phyloP scores from a whole-genome alignment of 2,888 invertebrate species.

The Drosophila macrothrix region DNA sequence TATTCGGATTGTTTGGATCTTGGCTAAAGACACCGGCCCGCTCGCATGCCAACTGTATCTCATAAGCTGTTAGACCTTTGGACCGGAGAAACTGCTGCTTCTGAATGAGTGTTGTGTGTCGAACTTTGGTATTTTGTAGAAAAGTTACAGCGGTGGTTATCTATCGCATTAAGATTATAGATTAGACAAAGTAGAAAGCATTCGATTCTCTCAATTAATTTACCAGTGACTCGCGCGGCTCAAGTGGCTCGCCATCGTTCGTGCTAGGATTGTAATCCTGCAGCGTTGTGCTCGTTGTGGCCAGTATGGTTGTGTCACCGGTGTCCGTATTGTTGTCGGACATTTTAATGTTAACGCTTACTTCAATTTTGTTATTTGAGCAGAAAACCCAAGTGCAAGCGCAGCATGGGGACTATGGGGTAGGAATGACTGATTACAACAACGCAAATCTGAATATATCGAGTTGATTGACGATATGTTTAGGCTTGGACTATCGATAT shows the following conservation, averaged over 20 bases:
- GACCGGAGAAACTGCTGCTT: constrained; percentile 92
- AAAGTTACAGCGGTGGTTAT: constrained; percentile 94
- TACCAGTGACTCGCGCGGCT: constrained; percentile 84
- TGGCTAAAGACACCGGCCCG: constrained; percentile 86
- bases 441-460: constrained; percentile 14
- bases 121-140: constrained; percentile 93
- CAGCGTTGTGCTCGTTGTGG: constrained; percentile 57
- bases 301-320: constrained; percentile 79
- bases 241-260: constrained; percentile 24
- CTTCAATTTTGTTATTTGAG: constrained; percentile 80
- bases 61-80: constrained; percentile 91
- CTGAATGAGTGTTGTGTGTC: constrained; percentile 90
- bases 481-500: neutral
- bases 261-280: constrained; percentile 50
- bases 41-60: constrained; percentile 91
- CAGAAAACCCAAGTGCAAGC: constrained; percentile 32
- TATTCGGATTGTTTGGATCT: constrained; percentile 82
- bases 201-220: constrained; percentile 27
- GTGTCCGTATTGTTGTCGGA: constrained; percentile 83
- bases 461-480: constrained; percentile 8
- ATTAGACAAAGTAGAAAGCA: constrained; percentile 56
- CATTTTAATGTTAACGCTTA: constrained; percentile 83
- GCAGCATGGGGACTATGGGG: constrained; percentile 32
- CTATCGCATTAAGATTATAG: constrained; percentile 85
- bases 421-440: constrained; percentile 17